Conservation (phyloP, 2,888 invertebrate species). For the Sminthurides aquaticus region DNA sequence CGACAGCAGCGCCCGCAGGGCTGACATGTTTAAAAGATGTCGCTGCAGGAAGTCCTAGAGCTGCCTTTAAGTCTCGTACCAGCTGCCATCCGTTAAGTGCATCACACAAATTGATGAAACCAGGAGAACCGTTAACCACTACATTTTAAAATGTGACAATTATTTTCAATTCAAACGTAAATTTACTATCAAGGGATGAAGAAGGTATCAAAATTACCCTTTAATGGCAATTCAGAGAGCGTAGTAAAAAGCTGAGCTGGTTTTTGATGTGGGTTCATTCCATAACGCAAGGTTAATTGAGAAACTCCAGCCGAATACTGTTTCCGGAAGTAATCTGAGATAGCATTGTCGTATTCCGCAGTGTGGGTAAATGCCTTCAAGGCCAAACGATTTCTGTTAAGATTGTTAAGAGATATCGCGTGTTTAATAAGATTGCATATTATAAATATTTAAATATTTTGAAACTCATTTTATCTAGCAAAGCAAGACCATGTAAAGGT, state of each 20-base stretch:
- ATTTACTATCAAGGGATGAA: not conserved
- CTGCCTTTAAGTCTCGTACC: constrained; percentile 74
- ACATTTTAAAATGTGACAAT: constrained; percentile 39
- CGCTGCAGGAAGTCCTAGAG: constrained; percentile 78
- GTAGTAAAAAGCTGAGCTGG: constrained; percentile 87
- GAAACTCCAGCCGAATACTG: constrained; percentile 71
- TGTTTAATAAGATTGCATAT: constrained; percentile 1
- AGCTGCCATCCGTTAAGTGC: constrained; percentile 96
- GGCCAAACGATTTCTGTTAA: constrained; percentile 65
- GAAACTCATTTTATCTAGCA: constrained; percentile 12
- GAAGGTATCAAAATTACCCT: constrained; percentile 50
- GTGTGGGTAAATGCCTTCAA: constrained; percentile 95
- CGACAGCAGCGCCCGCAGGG: constrained; percentile 94
- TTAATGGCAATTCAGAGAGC: constrained; percentile 68
- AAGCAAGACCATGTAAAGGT: constrained; percentile 5
- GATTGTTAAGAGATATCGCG: not conserved
- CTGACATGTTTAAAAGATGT: constrained; percentile 98
- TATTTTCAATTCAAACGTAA: too few relatives aligned
- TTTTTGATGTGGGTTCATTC: constrained; percentile 96
- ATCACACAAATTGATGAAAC: constrained; percentile 95
- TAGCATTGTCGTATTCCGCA: constrained; percentile 85
- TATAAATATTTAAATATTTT: not conserved
- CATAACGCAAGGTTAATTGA: constrained; percentile 82
- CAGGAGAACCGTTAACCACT: constrained; percentile 89
- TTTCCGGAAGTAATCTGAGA: constrained; percentile 89